Percentiles rank a stretch among this genome's conserved stretches.
phyloP scores from a whole-genome alignment of 2,797 vertebrate genomes.

The Coregonus suidteri region DNA sequence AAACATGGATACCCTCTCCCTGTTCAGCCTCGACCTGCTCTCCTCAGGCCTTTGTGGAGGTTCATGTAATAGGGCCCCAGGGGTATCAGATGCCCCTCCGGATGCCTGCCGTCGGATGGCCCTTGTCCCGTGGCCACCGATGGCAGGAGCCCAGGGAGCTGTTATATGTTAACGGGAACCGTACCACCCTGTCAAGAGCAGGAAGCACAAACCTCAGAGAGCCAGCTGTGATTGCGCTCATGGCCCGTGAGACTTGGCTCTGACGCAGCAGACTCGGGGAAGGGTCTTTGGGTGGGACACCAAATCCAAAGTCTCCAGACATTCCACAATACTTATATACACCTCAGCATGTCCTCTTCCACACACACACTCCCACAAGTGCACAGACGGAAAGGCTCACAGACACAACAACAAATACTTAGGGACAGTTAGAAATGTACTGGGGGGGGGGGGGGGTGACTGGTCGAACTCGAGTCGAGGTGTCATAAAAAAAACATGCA shows the following conservation, averaged over 20 bases:
- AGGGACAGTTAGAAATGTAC: no score
- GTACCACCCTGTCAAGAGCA: slow-evolving; percentile 45
- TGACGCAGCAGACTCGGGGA: background rate
- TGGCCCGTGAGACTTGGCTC: slow-evolving; percentile 44
- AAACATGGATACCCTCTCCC: slow-evolving; percentile 43
- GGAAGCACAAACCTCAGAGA: slow-evolving; percentile 51
- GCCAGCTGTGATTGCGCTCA: slow-evolving; percentile 71
- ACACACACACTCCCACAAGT: slow-evolving; percentile 17
- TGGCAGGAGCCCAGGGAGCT: slow-evolving; percentile 39
- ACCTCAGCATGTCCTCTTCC: slow-evolving; percentile 42
- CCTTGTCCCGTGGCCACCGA: background rate
- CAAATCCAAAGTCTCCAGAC: no score
- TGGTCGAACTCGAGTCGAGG: no score
- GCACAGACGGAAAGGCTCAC: slow-evolving; percentile 26
- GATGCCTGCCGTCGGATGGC: slow-evolving; percentile 27
- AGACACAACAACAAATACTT: background rate
- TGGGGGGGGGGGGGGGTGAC: no score
- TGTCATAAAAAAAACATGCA: no score
- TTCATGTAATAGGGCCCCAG: slow-evolving; percentile 37
- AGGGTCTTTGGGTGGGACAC: slow-evolving; percentile 53
- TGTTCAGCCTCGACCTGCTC: slow-evolving; percentile 46
- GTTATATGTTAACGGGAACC: slow-evolving; percentile 47
- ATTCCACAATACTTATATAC: slow-evolving; percentile 15
- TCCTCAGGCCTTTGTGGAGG: slow-evolving; percentile 2
- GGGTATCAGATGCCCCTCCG: slow-evolving; percentile 23